Evolutionary conservation across 2,797 vertebrate species (phyloP).

Genomic region (Setipinna tenuifilis): DNA sequence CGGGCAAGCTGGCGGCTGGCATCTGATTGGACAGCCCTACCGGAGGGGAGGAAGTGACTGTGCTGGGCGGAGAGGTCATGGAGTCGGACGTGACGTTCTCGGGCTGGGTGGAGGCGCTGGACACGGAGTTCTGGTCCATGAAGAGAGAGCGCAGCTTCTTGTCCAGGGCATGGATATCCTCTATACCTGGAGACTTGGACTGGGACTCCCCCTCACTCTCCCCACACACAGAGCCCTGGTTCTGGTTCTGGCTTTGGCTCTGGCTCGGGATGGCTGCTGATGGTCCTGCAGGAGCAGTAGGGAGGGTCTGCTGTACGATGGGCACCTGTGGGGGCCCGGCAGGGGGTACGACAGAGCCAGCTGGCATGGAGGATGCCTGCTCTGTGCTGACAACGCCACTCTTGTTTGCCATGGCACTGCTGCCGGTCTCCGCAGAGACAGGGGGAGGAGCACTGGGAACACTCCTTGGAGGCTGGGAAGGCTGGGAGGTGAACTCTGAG

Average conservation of each 20-base stretch:
- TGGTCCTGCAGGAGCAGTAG: not conserved
- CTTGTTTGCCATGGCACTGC: not conserved
- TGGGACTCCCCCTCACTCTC: slow-evolving; percentile 82
- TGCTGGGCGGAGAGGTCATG: slow-evolving; percentile 71
- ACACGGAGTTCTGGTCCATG: slow-evolving; percentile 81
- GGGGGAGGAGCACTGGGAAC: slow-evolving; percentile 66
- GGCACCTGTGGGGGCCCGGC: not conserved
- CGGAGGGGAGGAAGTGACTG: slow-evolving; percentile 80
- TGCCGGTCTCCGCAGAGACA: not conserved
- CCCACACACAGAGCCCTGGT: slow-evolving; percentile 40
- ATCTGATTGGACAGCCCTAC: slow-evolving; percentile 62
- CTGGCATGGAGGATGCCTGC: not conserved
- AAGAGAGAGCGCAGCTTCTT: slow-evolving; percentile 94
- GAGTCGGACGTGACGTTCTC: slow-evolving; percentile 76
- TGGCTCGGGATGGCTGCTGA: slow-evolving; percentile 72
- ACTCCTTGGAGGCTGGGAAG: slow-evolving; percentile 50
- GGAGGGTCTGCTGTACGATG: not conserved
- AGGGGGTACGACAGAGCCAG: not conserved
- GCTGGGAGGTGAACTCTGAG: slow-evolving; percentile 37
- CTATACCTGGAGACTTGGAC: slow-evolving; percentile 85
- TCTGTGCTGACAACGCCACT: not conserved
- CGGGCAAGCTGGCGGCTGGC: slow-evolving; percentile 83
- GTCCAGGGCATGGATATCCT: slow-evolving; percentile 93
- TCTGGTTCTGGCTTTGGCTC: slow-evolving; percentile 60
- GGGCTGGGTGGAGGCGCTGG: slow-evolving; percentile 55